Base-by-base conservation (phyloP, 2,888 invertebrate genomes). In the Temnothorax rugatulus region DNA sequence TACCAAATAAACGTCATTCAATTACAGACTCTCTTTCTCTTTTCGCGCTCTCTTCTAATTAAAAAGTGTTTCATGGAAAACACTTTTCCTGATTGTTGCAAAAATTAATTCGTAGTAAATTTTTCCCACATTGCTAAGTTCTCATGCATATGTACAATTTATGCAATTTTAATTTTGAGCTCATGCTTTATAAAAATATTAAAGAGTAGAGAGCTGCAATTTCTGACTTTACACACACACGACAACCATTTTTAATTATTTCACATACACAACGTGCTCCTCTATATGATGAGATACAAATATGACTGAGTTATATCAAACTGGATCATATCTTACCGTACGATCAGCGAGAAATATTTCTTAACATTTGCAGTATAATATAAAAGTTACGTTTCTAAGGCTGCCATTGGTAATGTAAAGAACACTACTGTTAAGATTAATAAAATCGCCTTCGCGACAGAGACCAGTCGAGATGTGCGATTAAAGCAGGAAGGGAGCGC, bases 401-500 rank as follows among this genome's bases (percentile, higher is more conserved):
- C 13, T 54, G 29, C 25, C 13, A 18, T 50, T 69, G 13, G 8
- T 81, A 64, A 57, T 57, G 44, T 8, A 68, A 47, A 69, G 47
- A 11, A 38, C 21, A 11, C 11, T 76, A 66, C 18, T 57, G 44
- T 29, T 54, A 68, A 52, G 47, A 54, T 59, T 61, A 61, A 64
- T 76, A 64, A 79, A 79, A 79, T 25, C 47, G 2, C 71, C 71
- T 61, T 79, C 34, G 47, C 54, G 13, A 74, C 21, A 71, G 63
- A 75, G 64, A 66, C 68, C 73, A 15, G 54, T 77, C 63, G 63
- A 71, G 71, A 85, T 76, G 68, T 71, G 82, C 63, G 82, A 82
- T 85, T 84, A 82, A 84, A 84, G 82, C 97, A 95, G 76, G 71
- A 68, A 95, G 95, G 92, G 91, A 90, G 59, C 34, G 85, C 91